These are phyloP conservation scores for Bagarius yarrelli DNA, from an alignment of 2,113 vertebrate genomes.

Conservation along the genomic window DNA sequence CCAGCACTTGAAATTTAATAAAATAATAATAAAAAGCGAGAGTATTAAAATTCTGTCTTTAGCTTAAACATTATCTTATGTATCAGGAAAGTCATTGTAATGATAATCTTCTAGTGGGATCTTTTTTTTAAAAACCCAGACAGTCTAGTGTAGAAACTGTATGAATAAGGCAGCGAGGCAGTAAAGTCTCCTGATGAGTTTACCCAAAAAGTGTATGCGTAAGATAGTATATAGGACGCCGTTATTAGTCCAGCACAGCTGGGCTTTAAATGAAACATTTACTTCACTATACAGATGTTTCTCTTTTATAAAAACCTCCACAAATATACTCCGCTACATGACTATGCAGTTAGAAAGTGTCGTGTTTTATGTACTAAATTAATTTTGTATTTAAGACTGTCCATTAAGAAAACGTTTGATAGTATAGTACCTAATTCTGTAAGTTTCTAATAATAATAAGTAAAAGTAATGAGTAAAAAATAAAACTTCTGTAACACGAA, in stretches of 20 bases:
- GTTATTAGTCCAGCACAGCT: slow-evolving; percentile 2
- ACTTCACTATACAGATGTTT: background rate
- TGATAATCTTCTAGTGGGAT: background rate
- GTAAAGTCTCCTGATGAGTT: slow-evolving; percentile 28
- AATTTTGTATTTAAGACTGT: background rate
- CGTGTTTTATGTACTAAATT: background rate
- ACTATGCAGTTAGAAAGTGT: background rate
- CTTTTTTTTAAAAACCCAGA: background rate
- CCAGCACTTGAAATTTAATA: too few relatives aligned
- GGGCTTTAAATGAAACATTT: background rate
- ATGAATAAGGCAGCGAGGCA: background rate
- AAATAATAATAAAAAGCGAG: background rate
- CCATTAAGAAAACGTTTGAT: background rate
- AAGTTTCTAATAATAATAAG: too few relatives aligned
- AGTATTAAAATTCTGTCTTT: background rate
- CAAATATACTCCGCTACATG: background rate
- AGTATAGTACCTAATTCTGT: too few relatives aligned
- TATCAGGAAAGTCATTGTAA: background rate
- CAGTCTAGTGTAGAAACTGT: background rate
- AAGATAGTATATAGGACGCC: slow-evolving; percentile 1
- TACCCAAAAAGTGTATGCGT: slow-evolving; percentile 11
- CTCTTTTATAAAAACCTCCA: background rate
- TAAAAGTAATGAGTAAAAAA: background rate
- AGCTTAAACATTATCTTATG: background rate
- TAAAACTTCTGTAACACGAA: background rate